Base-by-base conservation (phyloP, 2,888 invertebrate species). In the Clistopyga incitator region DNA sequence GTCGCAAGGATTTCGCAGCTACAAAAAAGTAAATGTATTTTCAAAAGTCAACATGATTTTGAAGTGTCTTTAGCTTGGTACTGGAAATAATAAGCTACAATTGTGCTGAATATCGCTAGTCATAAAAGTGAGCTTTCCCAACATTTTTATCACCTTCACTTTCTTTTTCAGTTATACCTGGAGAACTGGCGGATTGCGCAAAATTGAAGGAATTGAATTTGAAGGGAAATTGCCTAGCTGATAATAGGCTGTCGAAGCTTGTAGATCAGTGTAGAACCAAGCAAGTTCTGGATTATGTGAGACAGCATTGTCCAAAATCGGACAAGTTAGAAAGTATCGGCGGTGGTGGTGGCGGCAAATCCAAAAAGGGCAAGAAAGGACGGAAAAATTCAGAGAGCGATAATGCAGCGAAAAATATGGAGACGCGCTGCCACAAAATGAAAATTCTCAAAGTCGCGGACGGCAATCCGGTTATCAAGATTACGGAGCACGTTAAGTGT, bases 151-250 rank as follows among this genome's bases (percentile, higher is more conserved):
- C 3, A 54, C 29, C 59, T 78, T 84, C 15, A 0, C 56, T 18
- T n/a, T 10, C 15, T 45, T 50, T 13, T 82, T 6, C 94, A 88
- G 93, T 93, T 2, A 92, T 97, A 1, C 97, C 97, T 6, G 95
- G 96, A 0, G 96, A 97, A 93, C 88, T 97, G 10, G 95, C 95
- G 25, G 95, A 94, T 87, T 95, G 97, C 90, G 89, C 94, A 0
- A 97, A 97, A 93, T 91, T 97, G n/a, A 97, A 97, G 94, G 97
- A 97, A 89, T 85, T 97, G 0, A 95, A 96, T 89, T 93, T 97
- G 38, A 96, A 96, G 92, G 96, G 96, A 6, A 98, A 98, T 92
- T 96, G 96, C 82, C 92, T 97, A 20, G 91, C 94, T 0, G 97
- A 97, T 91, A 95, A 96, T 86, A 94, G 97, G 8, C 94, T 98